Base-by-base conservation (phyloP, 2,888 invertebrate species). In the Eulithis prunata region DNA sequence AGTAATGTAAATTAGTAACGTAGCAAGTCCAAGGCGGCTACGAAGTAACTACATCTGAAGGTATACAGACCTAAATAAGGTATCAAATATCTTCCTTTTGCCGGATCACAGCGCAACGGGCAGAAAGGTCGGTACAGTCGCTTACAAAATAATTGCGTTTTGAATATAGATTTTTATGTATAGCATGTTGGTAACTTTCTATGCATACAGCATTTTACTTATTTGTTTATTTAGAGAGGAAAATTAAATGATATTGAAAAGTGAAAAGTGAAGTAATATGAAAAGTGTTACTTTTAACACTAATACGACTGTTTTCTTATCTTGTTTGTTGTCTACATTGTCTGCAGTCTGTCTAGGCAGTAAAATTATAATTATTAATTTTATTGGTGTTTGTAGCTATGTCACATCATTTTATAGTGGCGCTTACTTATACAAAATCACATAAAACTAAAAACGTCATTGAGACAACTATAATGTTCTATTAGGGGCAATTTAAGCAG, bases 401-500 rank as follows among this genome's bases (percentile, higher is more conserved):
- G 74, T 81, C 79, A 78, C 78, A 75, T 72, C 68, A 77, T 80
- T 83, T 82, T 82, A 83, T 81, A 78, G 82, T 77, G 78, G 78
- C 81, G 80, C 79, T 79, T 83, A 78, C 77, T 83, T 80, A 80
- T 77, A 84, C 79, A 83, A 85, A 86, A 83, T 83, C 81, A 78
- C 83, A 85, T 86, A 86, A 87, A 86, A 86, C 84, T 81, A 83
- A 87, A 86, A 85, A 85, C 85, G 84, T 87, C 85, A 85, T 87
- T 83, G 81, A 79, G 82, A 84, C 82, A 81, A 84, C 83, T 85
- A 87, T 87, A 85, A 87, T 86, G 86, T 84, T 85, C 85, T 86
- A 86, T 86, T 86, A 86, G 84, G 80, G 85, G 83, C 85, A 86
- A 85, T 86, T 86, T 85, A 86, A 85, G 84, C 81, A 82, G 80